Base-by-base conservation (phyloP, 2,113 vertebrate species). In the Mus spicilegus region DNA sequence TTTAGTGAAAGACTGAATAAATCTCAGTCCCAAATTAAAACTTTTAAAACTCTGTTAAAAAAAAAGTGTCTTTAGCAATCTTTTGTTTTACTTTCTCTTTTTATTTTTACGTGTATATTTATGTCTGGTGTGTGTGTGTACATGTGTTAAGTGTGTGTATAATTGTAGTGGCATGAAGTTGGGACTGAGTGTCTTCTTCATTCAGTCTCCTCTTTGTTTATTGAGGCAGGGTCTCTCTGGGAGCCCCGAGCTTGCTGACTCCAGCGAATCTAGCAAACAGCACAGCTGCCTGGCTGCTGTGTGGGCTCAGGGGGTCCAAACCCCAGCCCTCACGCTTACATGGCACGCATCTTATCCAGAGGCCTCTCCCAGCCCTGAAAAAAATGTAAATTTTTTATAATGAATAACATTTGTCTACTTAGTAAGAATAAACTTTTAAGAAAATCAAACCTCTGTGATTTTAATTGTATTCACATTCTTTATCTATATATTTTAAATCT, bases 381-480 rank as follows among this genome's bases (percentile, higher is more conserved):
- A 92, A 75, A 94, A 20, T 58, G 3, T 86, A 88, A 56, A 78
- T 7, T 87, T 90, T 28, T 54, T 11, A 69, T 91, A 95, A 84
- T 33, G 24, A 28, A 86, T 20, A 78, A 33, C 54, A 92, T 70
- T 30, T 28, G 67, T 87, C 28, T 30, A 91, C 67, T 75, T 80
- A 51, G n/a, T 51, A 73, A 90, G 51, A 88, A 90, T 14, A 92
- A 26, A 26, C 39, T 70, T 72, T 80, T 28, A 76, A 80, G 49
- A 91, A 96, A 93, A 91, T 1, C 1, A 42, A 58, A 30, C 36
- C 3, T 90, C 78, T 96, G 20, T 58, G 58, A 73, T 95, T 95
- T 73, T 90, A 73, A 30, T 89, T 89, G 82, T 46, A 94, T 51
- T 51, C 92, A 39, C 7, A 58, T 24, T 94, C 46, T 80, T 87